Percentiles rank a stretch among this genome's conserved stretches.
Evolutionary conservation across 2,113 vertebrate genomes (phyloP).

Genomic region (Empidonax traillii): DNA sequence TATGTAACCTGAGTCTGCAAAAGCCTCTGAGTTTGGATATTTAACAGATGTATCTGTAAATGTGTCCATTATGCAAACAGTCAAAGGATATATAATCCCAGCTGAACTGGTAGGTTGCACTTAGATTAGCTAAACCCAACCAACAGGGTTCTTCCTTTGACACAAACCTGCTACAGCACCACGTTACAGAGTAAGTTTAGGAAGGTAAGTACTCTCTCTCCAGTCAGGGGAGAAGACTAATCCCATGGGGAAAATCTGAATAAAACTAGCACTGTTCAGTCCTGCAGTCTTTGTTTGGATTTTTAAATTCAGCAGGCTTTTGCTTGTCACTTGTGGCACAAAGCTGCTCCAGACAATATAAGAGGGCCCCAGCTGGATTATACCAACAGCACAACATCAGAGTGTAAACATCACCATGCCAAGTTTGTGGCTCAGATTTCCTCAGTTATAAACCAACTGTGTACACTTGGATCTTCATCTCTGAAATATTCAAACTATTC

Average conservation of each 20-base stretch:
- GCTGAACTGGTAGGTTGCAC: not conserved
- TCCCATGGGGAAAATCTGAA: not conserved
- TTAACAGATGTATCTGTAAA: not conserved
- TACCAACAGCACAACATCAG: not conserved
- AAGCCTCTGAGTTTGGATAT: not conserved
- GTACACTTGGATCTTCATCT: not conserved
- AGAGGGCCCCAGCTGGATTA: not conserved
- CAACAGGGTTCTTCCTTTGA: not conserved
- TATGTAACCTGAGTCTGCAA: not conserved
- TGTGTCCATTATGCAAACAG: not conserved
- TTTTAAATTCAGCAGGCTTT: not conserved
- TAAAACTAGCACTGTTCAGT: not conserved
- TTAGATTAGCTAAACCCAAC: not conserved
- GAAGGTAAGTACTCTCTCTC: not conserved
- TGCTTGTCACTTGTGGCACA: not conserved
- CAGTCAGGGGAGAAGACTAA: not conserved
- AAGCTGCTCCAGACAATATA: not conserved
- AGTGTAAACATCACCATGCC: not conserved
- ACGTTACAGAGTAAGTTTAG: not conserved
- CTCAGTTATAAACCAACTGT: not conserved
- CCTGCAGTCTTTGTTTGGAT: not conserved
- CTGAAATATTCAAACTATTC: not conserved
- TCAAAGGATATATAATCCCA: not conserved
- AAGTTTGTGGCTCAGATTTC: not conserved
- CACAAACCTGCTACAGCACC: not conserved